Evolutionary conservation across 2,888 invertebrate genomes (phyloP).

Genomic region (Cylloceria caligata): DNA sequence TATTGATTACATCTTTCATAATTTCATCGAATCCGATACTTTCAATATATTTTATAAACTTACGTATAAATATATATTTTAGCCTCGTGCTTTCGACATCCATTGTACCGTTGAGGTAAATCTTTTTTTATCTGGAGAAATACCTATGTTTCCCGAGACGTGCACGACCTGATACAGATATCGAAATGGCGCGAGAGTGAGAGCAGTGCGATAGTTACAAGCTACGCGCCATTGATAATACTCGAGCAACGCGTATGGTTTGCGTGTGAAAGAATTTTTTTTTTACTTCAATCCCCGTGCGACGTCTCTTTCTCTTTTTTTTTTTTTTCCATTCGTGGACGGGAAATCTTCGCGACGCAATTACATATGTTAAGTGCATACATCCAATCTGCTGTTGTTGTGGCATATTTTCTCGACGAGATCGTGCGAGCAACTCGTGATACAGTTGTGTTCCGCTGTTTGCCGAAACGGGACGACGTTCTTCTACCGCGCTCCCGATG

Average conservation of each 20-base stretch:
- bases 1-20: no score
- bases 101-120: neutral
- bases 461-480: constrained; percentile 60
- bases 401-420: constrained; percentile 44
- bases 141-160: neutral
- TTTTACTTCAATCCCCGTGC: neutral
- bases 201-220: neutral
- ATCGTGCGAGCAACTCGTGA: constrained; percentile 29
- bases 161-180: constrained; percentile 2
- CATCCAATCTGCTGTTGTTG: neutral
- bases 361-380: neutral
- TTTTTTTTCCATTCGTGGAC: neutral
- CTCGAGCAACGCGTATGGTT: neutral
- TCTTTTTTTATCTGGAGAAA: neutral
- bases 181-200: neutral
- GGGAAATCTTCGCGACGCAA: neutral
- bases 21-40: neutral
- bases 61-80: neutral
- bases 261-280: constrained; percentile 11
- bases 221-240: constrained; percentile 1
- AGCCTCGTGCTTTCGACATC: neutral
- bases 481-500: neutral
- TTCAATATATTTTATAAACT: neutral
- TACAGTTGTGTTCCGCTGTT: constrained; percentile 56
- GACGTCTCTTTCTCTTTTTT: constrained; percentile 16